These are phyloP conservation scores for Callipepla californica DNA, from an alignment of 2,113 vertebrate genomes.

Conservation along the genomic window DNA sequence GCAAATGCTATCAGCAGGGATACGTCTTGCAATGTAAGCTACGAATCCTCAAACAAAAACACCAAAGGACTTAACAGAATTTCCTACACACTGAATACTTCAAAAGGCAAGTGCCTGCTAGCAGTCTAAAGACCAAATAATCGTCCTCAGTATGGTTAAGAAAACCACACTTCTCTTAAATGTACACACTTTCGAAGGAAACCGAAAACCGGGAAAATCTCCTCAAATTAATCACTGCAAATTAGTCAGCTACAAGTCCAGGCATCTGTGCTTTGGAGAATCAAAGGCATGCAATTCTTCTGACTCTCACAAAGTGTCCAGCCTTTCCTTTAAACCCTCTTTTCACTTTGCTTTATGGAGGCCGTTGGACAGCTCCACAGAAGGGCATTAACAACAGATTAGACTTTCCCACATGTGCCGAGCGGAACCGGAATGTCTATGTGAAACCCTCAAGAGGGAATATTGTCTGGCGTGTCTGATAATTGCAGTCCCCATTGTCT, in stretches of 20 bases:
- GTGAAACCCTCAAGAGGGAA: not conserved
- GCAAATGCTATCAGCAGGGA: not conserved
- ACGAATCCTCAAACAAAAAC: not conserved
- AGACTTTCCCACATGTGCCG: not conserved
- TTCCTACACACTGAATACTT: not conserved
- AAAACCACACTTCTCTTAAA: constrained; percentile 10
- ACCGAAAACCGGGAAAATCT: constrained; percentile 3
- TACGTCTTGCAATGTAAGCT: not conserved
- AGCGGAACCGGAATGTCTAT: not conserved
- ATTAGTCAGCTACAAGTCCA: constrained; percentile 21
- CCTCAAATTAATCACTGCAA: constrained; percentile 22
- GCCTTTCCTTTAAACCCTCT: constrained; percentile 22
- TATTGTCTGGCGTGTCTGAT: not conserved
- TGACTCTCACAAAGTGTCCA: constrained; percentile 36
- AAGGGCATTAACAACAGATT: not conserved
- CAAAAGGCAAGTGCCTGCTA: not conserved
- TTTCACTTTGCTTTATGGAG: not conserved
- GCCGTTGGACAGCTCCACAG: not conserved
- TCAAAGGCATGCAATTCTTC: constrained; percentile 35
- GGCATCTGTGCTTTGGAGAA: constrained; percentile 10
- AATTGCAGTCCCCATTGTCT: constrained; percentile 2
- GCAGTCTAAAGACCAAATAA: not conserved
- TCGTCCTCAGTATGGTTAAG: not conserved
- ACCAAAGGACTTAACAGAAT: not conserved
- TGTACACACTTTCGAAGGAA: not conserved